phyloP scores from a whole-genome alignment of 2,888 invertebrate genomes.

The Laspeyria flexula region DNA sequence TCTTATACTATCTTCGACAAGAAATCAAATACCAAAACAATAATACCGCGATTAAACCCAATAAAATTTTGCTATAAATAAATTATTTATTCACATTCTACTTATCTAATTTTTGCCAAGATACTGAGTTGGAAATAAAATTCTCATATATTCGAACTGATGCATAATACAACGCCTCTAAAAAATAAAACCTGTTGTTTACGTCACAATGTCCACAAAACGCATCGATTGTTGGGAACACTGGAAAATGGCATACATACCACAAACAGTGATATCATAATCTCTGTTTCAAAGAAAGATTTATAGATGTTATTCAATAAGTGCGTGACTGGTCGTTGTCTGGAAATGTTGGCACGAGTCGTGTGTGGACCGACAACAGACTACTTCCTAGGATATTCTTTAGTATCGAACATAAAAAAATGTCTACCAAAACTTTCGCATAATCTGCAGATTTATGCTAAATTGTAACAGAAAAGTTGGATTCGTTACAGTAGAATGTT shows the following conservation, averaged over 20 bases:
- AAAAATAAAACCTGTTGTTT: background rate
- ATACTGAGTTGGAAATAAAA: too few relatives aligned
- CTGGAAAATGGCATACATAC: background rate
- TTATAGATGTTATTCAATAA: background rate
- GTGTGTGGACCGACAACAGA: background rate
- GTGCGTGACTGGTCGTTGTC: background rate
- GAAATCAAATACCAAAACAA: too few relatives aligned
- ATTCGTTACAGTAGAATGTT: too few relatives aligned
- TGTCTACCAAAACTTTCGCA: background rate
- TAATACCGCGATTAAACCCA: too few relatives aligned
- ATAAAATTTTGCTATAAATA: too few relatives aligned
- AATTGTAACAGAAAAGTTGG: background rate
- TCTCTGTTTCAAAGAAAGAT: background rate
- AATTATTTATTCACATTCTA: too few relatives aligned
- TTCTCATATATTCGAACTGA: too few relatives aligned
- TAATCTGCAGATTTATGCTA: constrained; percentile 6
- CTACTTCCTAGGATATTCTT: background rate
- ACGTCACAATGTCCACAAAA: too few relatives aligned
- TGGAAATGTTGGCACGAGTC: constrained; percentile 1
- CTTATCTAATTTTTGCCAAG: too few relatives aligned
- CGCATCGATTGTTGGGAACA: background rate
- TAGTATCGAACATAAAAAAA: background rate
- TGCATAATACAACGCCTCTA: too few relatives aligned
- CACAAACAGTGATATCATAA: background rate
- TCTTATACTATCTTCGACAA: too few relatives aligned